Conservation (phyloP, 2,113 vertebrate species). For the Blennius ocellaris region DNA sequence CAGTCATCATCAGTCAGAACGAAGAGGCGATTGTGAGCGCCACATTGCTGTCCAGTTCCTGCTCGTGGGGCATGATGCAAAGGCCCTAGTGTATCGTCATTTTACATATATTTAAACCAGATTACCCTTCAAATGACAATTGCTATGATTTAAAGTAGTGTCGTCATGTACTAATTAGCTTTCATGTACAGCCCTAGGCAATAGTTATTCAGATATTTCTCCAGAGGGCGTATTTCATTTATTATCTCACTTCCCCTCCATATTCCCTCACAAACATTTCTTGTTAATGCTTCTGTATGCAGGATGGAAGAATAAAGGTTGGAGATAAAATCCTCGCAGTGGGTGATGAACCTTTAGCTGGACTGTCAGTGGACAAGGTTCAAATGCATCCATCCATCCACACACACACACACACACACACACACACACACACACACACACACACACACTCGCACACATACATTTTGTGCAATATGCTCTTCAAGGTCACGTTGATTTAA, state of each 20-base stretch:
- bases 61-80: background rate
- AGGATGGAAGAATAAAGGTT: conserved; percentile 88
- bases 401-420: conserved; percentile 15
- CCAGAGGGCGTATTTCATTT: conserved; percentile 58
- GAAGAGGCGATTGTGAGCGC: background rate
- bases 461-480: background rate
- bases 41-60: background rate
- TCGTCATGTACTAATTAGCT: conserved; percentile 29
- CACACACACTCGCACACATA: conserved; percentile 1
- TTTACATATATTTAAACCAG: conserved; percentile 6
- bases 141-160: conserved; percentile 24
- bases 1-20: no score
- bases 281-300: conserved; percentile 18
- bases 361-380: conserved; percentile 89
- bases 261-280: conserved; percentile 19
- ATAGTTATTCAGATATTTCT: conserved; percentile 44
- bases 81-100: background rate
- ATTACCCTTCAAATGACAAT: background rate
- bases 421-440: conserved; percentile 16
- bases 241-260: conserved; percentile 21
- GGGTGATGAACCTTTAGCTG: conserved; percentile 87
- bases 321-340: conserved; percentile 88
- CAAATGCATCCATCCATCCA: conserved; percentile 24
- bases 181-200: conserved; percentile 50
- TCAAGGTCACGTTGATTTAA: conserved; percentile 60